Conservation (phyloP, 2,797 vertebrate species). For the Macrochelys suwanniensis region DNA sequence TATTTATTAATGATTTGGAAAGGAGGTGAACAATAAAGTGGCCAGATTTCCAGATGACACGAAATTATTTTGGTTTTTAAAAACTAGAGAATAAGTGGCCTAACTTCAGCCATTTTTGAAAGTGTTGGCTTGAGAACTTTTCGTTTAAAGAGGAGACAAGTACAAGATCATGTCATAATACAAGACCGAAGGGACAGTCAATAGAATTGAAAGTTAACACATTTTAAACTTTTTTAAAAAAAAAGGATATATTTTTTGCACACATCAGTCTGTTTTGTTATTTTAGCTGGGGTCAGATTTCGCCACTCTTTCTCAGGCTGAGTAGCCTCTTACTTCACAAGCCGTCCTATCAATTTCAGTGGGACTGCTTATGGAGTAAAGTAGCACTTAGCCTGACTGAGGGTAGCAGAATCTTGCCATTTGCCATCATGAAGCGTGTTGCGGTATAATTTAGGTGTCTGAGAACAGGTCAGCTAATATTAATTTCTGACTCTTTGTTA, state of each 20-base stretch:
- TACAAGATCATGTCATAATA: background rate
- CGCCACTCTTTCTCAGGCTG: rapidly evolving
- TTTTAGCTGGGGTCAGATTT: background rate
- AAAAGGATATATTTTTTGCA: background rate
- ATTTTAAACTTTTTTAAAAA: background rate
- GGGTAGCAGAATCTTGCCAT: background rate
- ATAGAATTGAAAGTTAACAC: background rate
- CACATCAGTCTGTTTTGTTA: background rate
- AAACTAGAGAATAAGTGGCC: background rate
- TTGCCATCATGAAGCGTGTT: conserved; percentile 20
- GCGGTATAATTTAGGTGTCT: background rate
- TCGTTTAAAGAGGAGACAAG: background rate
- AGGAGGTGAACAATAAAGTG: background rate
- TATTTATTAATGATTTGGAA: conserved; percentile 28
- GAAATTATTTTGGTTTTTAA: background rate
- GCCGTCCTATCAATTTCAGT: background rate
- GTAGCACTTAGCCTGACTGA: background rate
- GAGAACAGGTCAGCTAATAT: background rate
- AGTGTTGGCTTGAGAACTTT: background rate
- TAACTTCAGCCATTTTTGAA: background rate
- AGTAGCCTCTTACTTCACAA: background rate
- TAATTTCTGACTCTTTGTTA: background rate
- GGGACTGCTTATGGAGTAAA: background rate
- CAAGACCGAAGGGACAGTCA: background rate
- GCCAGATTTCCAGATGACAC: background rate